Base-by-base conservation (phyloP, 2,113 vertebrate genomes). In the Psilopogon haemacephalus region DNA sequence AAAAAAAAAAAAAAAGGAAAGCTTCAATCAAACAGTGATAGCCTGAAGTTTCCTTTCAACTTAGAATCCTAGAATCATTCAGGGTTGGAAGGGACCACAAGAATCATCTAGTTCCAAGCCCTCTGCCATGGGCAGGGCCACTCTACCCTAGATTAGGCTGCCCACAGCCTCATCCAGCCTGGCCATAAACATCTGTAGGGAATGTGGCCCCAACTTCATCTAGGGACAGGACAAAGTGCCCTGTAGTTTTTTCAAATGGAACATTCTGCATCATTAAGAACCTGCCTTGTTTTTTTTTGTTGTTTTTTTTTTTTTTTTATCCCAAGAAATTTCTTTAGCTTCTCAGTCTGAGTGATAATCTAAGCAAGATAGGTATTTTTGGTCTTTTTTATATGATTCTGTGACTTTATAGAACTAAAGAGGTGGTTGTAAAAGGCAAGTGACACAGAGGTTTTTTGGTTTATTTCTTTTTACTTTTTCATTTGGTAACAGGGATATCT, bases 1-100 rank as follows among this genome's bases (percentile, higher is more conserved):
- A 84, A 85, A 68, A 84, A 83, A 68, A 55, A 83, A 83, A 69
- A 84, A 85, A 68, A 84, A 83, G 68, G 19, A 30, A 89, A 86
- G 23, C 60, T 76, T 93, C 87, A 93, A 42, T n/a, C 21, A 37
- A 88, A 54, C 28, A 56, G 20, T 83, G 89, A 77, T 83, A 95
- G 71, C 59, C 83, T 63, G 88, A 83, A 88, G 82, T 63, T 91
- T 75, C 32, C 74, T 67, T 93, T 93, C 26, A 48, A 18, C n/a
- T n/a, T n/a, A n/a, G n/a, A n/a, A n/a, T n/a, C n/a, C n/a, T n/a
- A n/a, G n/a, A n/a, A n/a, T n/a, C n/a, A n/a, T n/a, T n/a, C n/a
- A n/a, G n/a, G n/a, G n/a, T n/a, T n/a, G n/a, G n/a, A n/a, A n/a
- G n/a, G n/a, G n/a, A n/a, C n/a, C n/a, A n/a, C n/a, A n/a, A n/a